Evolutionary conservation across 2,113 vertebrate species (phyloP).

Genomic region (Thamnophis sirtalis): DNA sequence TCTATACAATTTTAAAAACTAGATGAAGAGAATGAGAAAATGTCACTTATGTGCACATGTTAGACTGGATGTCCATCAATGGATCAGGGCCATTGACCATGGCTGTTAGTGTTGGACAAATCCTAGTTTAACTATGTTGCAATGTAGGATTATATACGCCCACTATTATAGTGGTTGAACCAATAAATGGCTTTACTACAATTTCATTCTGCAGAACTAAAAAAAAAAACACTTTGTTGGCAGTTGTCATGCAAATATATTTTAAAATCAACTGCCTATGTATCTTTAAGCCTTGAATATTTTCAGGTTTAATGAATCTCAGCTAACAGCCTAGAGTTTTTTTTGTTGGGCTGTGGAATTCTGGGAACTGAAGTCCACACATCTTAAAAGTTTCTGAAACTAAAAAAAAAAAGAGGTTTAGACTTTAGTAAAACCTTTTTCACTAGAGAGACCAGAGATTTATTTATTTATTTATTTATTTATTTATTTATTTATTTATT

Average conservation of each 20-base stretch:
- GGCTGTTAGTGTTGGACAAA: background rate
- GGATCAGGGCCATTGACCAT: background rate
- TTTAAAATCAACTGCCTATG: conserved; percentile 85
- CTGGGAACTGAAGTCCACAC: background rate
- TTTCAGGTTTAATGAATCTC: background rate
- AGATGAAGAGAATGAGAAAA: background rate
- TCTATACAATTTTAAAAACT: background rate
- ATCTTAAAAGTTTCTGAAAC: background rate
- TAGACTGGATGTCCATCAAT: background rate
- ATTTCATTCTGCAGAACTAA: conserved; percentile 79
- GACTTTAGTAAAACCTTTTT: background rate
- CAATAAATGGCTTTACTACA: conserved; percentile 43
- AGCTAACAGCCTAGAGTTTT: rapidly evolving
- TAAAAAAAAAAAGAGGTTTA: background rate
- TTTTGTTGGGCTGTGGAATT: background rate
- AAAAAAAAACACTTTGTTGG: conserved; percentile 69
- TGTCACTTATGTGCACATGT: background rate
- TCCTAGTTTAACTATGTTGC: background rate
- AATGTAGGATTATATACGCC: background rate
- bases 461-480: no score
- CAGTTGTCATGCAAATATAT: conserved; percentile 77
- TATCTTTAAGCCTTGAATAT: conserved; percentile 80
- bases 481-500: no score
- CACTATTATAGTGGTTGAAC: background rate
- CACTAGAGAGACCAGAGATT: conserved; percentile 1